Percentiles rank a stretch among this genome's conserved stretches.
Conservation (phyloP, 2,888 invertebrate species). For the Nomada goodeniana region DNA sequence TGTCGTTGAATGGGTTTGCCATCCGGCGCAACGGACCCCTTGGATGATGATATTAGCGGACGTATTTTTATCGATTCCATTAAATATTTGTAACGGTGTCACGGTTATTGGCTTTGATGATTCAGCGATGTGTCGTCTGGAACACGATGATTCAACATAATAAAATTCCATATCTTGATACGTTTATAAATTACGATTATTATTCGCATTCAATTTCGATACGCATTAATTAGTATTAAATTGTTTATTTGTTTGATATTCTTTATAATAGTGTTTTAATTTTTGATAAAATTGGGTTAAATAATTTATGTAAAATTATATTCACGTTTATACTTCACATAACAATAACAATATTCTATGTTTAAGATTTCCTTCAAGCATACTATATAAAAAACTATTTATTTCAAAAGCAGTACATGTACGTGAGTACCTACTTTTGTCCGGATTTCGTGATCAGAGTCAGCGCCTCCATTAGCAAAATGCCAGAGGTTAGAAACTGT, state of each 20-base stretch:
- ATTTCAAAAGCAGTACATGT: background rate
- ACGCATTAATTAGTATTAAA: background rate
- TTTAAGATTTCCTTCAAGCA: too few species aligned
- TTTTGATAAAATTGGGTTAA: too few species aligned
- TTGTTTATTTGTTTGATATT: background rate
- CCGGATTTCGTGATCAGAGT: too few species aligned
- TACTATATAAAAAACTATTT: too few species aligned
- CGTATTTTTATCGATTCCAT: constrained; percentile 31
- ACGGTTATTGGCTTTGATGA: constrained; percentile 1
- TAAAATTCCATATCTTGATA: background rate
- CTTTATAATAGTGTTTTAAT: too few species aligned
- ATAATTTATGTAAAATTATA: too few species aligned
- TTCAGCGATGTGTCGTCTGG: background rate
- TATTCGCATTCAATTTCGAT: background rate
- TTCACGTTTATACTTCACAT: too few species aligned
- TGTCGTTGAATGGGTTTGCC: constrained; percentile 16
- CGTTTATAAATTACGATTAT: background rate
- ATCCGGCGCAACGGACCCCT: background rate
- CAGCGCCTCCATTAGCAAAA: too few species aligned
- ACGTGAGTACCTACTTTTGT: too few species aligned
- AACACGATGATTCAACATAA: background rate
- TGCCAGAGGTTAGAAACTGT: too few species aligned
- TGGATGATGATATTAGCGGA: constrained; percentile 1
- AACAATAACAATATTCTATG: too few species aligned
- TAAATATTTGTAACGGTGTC: constrained; percentile 25